Evolutionary conservation across 2,888 invertebrate species (phyloP).

Genomic region (Eupeodes latifasciatus): DNA sequence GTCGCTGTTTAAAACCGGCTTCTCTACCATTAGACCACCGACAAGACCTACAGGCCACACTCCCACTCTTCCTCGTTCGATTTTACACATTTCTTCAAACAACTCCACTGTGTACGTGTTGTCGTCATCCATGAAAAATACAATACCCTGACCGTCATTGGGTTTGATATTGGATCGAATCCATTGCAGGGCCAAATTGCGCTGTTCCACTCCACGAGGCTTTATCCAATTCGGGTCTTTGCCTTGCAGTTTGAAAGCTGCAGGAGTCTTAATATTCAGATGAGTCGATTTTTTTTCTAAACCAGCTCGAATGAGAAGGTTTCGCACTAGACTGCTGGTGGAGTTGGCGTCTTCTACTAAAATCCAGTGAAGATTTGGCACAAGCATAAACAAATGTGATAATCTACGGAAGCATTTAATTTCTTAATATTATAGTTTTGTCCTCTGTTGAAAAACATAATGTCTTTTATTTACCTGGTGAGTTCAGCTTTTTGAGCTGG

Average conservation of each 20-base stretch:
- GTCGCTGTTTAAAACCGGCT: conserved; percentile 89
- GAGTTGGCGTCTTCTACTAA: conserved; percentile 93
- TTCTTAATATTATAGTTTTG: background rate
- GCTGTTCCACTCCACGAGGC: conserved; percentile 95
- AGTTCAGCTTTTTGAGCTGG: conserved; percentile 97
- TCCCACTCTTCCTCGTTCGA: conserved; percentile 89
- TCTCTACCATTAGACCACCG: conserved; percentile 96
- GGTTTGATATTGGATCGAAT: conserved; percentile 82
- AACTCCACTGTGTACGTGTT: conserved; percentile 95
- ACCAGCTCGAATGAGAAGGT: conserved; percentile 86
- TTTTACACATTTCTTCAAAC: conserved; percentile 94
- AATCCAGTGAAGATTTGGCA: conserved; percentile 96
- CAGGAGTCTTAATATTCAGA: conserved; percentile 89
- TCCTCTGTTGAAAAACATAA: background rate
- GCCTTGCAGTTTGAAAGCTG: conserved; percentile 87
- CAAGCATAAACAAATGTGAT: conserved; percentile 93
- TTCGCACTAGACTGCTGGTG: conserved; percentile 87
- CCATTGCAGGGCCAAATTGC: conserved; percentile 94
- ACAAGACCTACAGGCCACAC: conserved; percentile 98
- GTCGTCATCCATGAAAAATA: conserved; percentile 99
- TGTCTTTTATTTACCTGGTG: conserved; percentile 87
- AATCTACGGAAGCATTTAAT: conserved; percentile 85
- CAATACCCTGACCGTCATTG: conserved; percentile 85
- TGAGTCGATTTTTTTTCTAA: conserved; percentile 85
- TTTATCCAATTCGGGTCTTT: conserved; percentile 90